phyloP scores from a whole-genome alignment of 2,888 invertebrate genomes.

The Congeria kusceri region DNA sequence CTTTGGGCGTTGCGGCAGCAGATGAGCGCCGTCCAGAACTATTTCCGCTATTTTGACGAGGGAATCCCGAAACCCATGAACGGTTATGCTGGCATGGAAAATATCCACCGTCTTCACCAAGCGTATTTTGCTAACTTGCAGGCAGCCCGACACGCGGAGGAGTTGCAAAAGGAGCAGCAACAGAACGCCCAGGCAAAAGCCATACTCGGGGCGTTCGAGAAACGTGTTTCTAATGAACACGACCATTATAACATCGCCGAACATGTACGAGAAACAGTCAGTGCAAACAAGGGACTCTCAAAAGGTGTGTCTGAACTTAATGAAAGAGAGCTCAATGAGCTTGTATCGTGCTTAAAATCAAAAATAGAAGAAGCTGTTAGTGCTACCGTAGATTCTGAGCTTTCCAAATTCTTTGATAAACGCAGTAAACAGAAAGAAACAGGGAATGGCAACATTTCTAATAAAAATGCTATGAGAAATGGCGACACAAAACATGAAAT shows the following conservation, averaged over 20 bases:
- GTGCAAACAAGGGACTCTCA: conserved; percentile 47
- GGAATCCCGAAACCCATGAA: conserved; percentile 54
- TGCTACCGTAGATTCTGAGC: conserved; percentile 73
- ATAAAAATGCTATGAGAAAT: conserved; percentile 45
- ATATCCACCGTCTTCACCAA: conserved; percentile 62
- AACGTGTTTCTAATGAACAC: conserved; percentile 32
- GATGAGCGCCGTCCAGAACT: conserved; percentile 95
- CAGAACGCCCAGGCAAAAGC: conserved; percentile 30
- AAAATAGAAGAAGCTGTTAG: conserved; percentile 88
- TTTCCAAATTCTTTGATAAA: conserved; percentile 72
- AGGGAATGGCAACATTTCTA: conserved; percentile 37
- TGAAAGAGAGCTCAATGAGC: conserved; percentile 90
- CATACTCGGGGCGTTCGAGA: conserved; percentile 33
- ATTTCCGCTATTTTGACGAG: conserved; percentile 91
- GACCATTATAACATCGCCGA: conserved; percentile 63
- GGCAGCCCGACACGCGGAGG: conserved; percentile 43
- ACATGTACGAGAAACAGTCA: conserved; percentile 61
- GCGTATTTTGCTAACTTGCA: conserved; percentile 59
- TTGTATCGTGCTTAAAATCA: conserved; percentile 95
- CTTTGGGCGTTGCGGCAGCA: conserved; percentile 95
- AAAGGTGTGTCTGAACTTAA: conserved; percentile 54
- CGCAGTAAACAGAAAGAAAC: conserved; percentile 54
- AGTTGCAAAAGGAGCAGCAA: conserved; percentile 35
- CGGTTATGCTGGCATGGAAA: conserved; percentile 51
- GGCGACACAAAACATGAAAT: conserved; percentile 30